Evolutionary conservation across 2,888 invertebrate species (phyloP).

Genomic region (Theretra japonica): DNA sequence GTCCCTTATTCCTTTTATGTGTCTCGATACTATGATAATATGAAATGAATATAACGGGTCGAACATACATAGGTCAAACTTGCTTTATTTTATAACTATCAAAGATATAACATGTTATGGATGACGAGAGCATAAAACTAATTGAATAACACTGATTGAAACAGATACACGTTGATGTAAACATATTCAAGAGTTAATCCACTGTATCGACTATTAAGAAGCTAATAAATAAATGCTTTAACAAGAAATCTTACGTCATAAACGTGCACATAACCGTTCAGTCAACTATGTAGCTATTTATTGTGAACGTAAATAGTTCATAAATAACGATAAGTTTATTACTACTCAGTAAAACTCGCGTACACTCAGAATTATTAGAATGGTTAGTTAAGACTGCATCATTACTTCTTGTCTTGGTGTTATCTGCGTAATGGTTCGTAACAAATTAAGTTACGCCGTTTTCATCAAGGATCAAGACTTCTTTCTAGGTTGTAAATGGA

Average conservation of each 20-base stretch:
- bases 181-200: neutral
- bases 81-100: too few species aligned
- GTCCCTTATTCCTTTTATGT: too few species aligned
- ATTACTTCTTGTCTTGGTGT: neutral
- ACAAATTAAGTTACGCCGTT: too few species aligned
- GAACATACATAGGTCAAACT: too few species aligned
- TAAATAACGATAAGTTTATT: slow-evolving; percentile 3
- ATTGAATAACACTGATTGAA: too few species aligned
- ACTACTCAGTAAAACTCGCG: neutral
- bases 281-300: neutral
- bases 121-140: too few species aligned
- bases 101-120: too few species aligned
- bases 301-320: neutral
- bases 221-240: neutral
- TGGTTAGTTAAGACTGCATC: neutral
- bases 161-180: too few species aligned
- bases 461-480: too few species aligned
- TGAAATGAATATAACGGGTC: too few species aligned
- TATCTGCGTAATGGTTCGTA: neutral
- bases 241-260: neutral
- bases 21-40: too few species aligned
- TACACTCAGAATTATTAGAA: neutral
- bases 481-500: too few species aligned
- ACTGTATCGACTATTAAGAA: neutral
- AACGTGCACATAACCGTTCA: neutral